Evolutionary conservation across 1,140 invertebrate genomes (phyloP).

Genomic region (Zeugodacus cucurbitae): DNA sequence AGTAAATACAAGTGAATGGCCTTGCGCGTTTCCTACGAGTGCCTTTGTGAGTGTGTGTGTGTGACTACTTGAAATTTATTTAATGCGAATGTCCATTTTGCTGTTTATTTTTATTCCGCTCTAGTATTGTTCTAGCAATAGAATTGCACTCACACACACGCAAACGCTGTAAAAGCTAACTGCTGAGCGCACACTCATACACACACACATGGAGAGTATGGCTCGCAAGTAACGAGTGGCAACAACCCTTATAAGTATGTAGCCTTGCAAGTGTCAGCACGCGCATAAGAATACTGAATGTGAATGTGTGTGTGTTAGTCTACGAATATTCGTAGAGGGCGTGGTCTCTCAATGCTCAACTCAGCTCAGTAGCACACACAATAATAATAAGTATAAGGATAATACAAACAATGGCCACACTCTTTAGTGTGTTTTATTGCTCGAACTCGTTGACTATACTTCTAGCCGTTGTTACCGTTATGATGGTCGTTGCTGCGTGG

Average conservation of each 20-base stretch:
- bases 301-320: neutral
- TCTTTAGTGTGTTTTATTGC: slow-evolving; percentile 26
- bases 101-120: slow-evolving; percentile 25
- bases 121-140: slow-evolving; percentile 26
- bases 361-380: neutral
- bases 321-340: neutral
- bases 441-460: neutral
- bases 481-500: neutral
- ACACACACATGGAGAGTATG: neutral
- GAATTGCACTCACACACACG: neutral
- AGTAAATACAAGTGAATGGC: slow-evolving; percentile 53
- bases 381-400: slow-evolving; percentile 39
- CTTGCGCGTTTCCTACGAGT: slow-evolving; percentile 37
- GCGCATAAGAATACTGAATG: neutral
- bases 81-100: slow-evolving; percentile 30
- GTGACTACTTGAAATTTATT: slow-evolving; percentile 32
- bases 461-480: neutral
- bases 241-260: neutral
- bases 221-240: neutral
- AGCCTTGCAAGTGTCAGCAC: neutral
- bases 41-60: slow-evolving; percentile 25
- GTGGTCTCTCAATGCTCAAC: slow-evolving; percentile 20
- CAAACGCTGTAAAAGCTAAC: neutral
- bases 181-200: neutral
- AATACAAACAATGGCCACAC: slow-evolving; percentile 24